These are phyloP conservation scores for Pycnonotus jocosus DNA, from an alignment of 2,113 vertebrate genomes.

Conservation along the genomic window DNA sequence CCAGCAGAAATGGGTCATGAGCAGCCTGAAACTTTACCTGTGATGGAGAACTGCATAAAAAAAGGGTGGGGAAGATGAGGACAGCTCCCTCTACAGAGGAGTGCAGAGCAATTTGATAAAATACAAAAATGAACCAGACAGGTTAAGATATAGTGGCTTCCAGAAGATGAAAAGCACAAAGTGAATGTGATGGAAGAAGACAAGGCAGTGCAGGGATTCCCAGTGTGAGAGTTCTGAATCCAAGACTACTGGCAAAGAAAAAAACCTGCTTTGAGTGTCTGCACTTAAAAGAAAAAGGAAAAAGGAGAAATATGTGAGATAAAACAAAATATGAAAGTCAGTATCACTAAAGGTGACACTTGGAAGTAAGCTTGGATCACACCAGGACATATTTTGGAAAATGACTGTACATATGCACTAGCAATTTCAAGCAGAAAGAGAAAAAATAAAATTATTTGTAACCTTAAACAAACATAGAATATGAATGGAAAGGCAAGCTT, in stretches of 20 bases:
- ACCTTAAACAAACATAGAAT: background rate
- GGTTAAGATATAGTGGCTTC: background rate
- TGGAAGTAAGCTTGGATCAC: background rate
- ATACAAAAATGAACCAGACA: background rate
- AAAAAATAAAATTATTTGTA: background rate
- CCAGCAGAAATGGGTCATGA: accelerated
- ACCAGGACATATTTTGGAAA: background rate
- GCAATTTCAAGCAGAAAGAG: background rate
- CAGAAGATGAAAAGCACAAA: background rate
- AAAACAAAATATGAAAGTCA: background rate
- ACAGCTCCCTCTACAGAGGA: background rate
- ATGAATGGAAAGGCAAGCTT: background rate
- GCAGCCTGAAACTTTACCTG: background rate
- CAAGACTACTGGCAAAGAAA: background rate
- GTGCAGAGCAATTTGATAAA: background rate
- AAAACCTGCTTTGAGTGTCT: background rate
- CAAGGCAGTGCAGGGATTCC: background rate
- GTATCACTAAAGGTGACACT: background rate
- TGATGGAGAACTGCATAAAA: background rate
- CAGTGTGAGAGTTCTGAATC: background rate
- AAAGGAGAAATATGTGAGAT: background rate
- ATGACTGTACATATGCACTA: background rate
- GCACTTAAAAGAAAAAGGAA: background rate
- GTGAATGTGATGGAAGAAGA: background rate
- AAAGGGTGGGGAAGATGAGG: background rate